These are phyloP conservation scores for Colossoma macropomum DNA, from an alignment of 2,113 vertebrate species.

Conservation along the genomic window DNA sequence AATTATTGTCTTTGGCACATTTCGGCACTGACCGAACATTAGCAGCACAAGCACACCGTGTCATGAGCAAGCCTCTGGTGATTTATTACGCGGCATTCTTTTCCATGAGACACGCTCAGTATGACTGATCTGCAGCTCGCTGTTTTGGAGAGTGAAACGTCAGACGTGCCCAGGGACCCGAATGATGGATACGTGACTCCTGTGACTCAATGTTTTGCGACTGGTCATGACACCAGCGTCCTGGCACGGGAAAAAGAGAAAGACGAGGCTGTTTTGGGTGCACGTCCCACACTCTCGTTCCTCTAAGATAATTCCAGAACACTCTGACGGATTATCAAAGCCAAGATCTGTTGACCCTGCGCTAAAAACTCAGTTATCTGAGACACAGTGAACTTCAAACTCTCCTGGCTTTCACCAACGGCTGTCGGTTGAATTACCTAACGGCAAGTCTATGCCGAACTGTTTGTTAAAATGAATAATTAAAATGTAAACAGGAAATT, in stretches of 20 bases:
- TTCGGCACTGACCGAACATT: constrained; percentile 27
- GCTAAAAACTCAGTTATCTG: constrained; percentile 24
- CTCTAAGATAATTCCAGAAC: no score
- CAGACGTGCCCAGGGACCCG: background rate
- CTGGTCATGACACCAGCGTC: background rate
- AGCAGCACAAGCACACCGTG: constrained; percentile 27
- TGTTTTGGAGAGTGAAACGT: constrained; percentile 9
- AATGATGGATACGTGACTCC: constrained; percentile 12
- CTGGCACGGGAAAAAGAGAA: background rate
- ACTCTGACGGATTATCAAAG: constrained; percentile 12
- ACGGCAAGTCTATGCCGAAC: constrained; percentile 1
- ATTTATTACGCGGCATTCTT: constrained; percentile 38
- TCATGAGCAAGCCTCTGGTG: constrained; percentile 39
- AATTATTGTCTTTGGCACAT: constrained; percentile 43
- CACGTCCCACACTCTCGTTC: background rate
- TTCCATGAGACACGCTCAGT: constrained; percentile 32
- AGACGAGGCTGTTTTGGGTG: constrained; percentile 7
- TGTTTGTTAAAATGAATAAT: constrained; percentile 48
- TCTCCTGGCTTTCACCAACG: constrained; percentile 15
- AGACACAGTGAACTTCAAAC: constrained; percentile 34
- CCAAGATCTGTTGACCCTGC: constrained; percentile 26
- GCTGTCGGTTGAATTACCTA: constrained; percentile 38
- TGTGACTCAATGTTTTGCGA: constrained; percentile 9
- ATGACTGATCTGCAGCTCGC: constrained; percentile 28
- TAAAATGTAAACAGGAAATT: constrained; percentile 51